phyloP scores from a whole-genome alignment of 2,113 vertebrate genomes.

The Archilochus colubris region DNA sequence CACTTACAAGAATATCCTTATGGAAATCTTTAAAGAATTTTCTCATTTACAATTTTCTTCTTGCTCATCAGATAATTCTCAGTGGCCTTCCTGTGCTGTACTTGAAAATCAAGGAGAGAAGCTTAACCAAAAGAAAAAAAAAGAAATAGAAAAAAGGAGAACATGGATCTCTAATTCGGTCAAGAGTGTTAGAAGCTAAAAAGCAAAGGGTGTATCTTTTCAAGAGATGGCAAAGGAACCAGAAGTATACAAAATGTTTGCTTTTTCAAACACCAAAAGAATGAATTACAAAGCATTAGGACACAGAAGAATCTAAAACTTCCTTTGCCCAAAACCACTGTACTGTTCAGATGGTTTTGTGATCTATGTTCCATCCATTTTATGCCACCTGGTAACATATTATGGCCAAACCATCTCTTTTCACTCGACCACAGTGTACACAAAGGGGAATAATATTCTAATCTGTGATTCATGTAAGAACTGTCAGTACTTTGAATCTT shows the following conservation, averaged over 20 bases:
- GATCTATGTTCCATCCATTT: not conserved
- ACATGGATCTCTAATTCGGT: not conserved
- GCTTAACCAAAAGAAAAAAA: not conserved
- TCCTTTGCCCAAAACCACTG: not conserved
- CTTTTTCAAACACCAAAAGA: not conserved
- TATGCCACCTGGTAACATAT: not conserved
- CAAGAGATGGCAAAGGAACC: not conserved
- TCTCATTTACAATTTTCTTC: not conserved
- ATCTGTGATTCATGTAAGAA: not conserved
- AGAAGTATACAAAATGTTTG: not conserved
- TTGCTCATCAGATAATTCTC: not conserved
- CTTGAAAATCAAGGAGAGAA: not conserved
- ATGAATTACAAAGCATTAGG: not conserved
- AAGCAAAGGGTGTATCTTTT: not conserved
- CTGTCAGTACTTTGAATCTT: not conserved
- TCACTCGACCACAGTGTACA: not conserved
- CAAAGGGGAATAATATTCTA: not conserved
- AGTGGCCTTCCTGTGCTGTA: not conserved
- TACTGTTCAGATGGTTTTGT: not conserved
- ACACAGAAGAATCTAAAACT: not conserved
- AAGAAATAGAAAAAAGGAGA: not conserved
- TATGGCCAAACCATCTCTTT: not conserved
- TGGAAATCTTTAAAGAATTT: not conserved
- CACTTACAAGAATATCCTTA: constrained; percentile 1
- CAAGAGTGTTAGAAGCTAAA: not conserved